phyloP scores from a whole-genome alignment of 2,888 invertebrate species.

The Lasioglossum malachurum region DNA sequence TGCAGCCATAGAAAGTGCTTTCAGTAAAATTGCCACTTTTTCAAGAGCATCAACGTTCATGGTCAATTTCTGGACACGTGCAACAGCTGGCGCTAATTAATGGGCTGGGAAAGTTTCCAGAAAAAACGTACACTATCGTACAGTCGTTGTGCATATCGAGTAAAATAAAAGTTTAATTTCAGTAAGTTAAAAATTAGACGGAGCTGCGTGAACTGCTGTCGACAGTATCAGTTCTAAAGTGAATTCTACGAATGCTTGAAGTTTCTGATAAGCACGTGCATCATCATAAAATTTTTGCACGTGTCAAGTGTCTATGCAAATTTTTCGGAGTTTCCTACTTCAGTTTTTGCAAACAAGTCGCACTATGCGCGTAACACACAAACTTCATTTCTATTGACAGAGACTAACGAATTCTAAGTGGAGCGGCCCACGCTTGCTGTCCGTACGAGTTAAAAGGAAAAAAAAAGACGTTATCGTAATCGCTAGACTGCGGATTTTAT shows the following conservation, averaged over 20 bases:
- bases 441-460: too few species aligned
- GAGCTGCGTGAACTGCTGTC: background rate
- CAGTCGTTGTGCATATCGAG: background rate
- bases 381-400: background rate
- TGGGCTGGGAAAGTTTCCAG: too few species aligned
- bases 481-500: too few species aligned
- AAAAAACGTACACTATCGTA: background rate
- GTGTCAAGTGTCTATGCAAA: background rate
- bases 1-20: background rate
- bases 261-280: background rate
- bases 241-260: background rate
- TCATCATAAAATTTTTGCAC: background rate
- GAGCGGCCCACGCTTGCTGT: too few species aligned
- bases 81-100: background rate
- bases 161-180: background rate
- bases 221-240: background rate
- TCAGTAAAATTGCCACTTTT: background rate
- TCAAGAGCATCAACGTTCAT: background rate
- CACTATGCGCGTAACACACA: background rate
- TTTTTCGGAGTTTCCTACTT: background rate
- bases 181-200: background rate
- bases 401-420: background rate
- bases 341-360: background rate
- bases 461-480: background rate
- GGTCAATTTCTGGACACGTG: background rate